Base-by-base conservation (phyloP, 1,140 invertebrate species). In the Hestina assimilis region DNA sequence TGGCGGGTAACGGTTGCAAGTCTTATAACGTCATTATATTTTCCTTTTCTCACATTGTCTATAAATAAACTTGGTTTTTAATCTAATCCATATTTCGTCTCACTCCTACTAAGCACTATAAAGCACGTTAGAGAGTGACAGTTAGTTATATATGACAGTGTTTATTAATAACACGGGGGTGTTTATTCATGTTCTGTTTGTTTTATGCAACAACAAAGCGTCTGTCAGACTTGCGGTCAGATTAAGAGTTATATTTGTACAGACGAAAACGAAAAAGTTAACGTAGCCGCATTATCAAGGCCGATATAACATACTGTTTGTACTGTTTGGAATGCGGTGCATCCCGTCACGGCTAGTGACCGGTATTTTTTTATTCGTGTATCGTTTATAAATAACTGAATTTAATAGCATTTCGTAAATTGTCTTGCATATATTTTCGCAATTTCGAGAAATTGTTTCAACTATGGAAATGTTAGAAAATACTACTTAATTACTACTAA, bases 1-100 rank as follows among this genome's bases (percentile, higher is more conserved):
- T 47, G 53, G 47, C 61, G 62, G 46, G 46, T 59, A 51, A 62
- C 33, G 47, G 20, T 59, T 40, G 29, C 48, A 33, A 29, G n/a
- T 41, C 7, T 41, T 15, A 20, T 23, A 42, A 33, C 48, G 50
- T 54, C 35, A 54, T 23, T 35, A 17, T 38, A n/a, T 38, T 38
- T 38, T 38, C 15, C 33, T 19, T 17, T 38, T 38, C 33, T 38
- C n/a, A 38, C 33, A 38, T 38, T 38, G 33, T 38, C 12, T 38
- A 38, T 2, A 17, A 35, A 35, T 15, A 17, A 35, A 17, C 14
- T 17, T 15, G 15, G 31, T 6, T 5, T 14, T 19, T 38, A 19
- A 8, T 17, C 24, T 7, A n/a, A 8, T 17, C 33, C 11, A 4
- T 14, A 8, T 14, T 17, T 38, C n/a, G n/a, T 17, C 15, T 38